Conservation (phyloP, 2,113 vertebrate genomes). For the Capreolus pygargus region DNA sequence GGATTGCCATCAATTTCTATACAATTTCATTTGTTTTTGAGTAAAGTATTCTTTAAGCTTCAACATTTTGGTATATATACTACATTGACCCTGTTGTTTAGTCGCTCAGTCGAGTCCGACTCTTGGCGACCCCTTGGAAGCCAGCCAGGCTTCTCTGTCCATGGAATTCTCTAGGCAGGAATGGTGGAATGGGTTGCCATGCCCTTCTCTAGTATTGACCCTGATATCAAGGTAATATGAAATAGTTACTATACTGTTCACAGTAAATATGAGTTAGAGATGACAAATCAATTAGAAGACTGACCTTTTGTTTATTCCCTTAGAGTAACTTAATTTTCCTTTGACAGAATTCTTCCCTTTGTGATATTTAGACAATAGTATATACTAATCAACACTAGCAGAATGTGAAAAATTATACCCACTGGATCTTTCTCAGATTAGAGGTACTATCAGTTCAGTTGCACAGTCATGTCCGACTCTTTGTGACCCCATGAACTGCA, state of each 20-base stretch:
- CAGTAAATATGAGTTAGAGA: neutral
- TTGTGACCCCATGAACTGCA: neutral
- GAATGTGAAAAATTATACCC: neutral
- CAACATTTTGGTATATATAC: neutral
- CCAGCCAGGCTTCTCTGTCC: neutral
- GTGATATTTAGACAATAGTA: neutral
- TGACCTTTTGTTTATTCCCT: neutral
- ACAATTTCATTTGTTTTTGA: neutral
- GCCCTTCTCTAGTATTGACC: neutral
- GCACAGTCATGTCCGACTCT: neutral
- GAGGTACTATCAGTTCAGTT: neutral
- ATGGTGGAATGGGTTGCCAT: neutral
- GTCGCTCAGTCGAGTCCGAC: accelerated
- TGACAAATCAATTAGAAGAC: neutral
- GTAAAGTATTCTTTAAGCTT: neutral
- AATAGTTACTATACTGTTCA: neutral
- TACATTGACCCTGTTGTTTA: neutral
- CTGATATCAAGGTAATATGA: neutral
- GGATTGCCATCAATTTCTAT: neutral
- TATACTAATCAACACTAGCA: neutral
- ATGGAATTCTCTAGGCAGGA: neutral
- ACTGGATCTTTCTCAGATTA: neutral
- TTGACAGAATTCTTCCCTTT: neutral
- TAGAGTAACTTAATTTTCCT: neutral
- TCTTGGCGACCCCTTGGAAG: neutral